Evolutionary conservation across 2,797 vertebrate genomes (phyloP).

Genomic region (Spinibarbus caldwelli): DNA sequence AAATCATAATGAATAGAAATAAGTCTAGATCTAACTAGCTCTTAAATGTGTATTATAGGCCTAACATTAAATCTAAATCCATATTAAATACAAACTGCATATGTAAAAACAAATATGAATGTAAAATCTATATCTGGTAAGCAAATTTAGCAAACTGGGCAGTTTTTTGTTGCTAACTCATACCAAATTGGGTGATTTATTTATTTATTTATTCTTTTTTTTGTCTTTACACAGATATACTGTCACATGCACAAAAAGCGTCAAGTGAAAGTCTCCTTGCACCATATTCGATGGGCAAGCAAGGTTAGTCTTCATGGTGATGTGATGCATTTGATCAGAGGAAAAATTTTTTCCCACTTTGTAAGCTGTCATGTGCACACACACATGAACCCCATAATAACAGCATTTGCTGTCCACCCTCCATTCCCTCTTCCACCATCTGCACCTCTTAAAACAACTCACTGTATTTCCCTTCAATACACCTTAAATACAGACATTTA

Average conservation of each 20-base stretch:
- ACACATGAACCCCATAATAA: constrained; percentile 30
- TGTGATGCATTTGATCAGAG: background rate
- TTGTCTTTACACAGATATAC: constrained; percentile 18
- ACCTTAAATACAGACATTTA: constrained; percentile 46
- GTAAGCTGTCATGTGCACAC: background rate
- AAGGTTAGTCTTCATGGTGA: background rate
- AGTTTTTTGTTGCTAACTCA: background rate
- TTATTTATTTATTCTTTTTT: background rate
- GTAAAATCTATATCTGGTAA: no score
- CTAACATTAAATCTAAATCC: background rate
- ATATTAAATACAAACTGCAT: background rate
- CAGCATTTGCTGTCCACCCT: constrained; percentile 31
- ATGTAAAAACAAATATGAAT: background rate
- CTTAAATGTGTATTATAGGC: no score
- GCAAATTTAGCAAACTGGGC: background rate
- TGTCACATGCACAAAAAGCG: background rate
- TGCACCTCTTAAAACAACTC: constrained; percentile 25
- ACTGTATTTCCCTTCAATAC: constrained; percentile 31
- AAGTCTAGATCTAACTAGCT: no score
- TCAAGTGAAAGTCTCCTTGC: background rate
- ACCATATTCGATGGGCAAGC: background rate
- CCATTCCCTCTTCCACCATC: background rate
- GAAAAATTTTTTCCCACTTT: background rate
- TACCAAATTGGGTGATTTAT: background rate
- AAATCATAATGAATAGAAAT: background rate